Evolutionary conservation across 2,888 invertebrate genomes (phyloP), one percentile per base, ranked within the genome.

Genomic region (Mongoloraphidia duomilia): DNA sequence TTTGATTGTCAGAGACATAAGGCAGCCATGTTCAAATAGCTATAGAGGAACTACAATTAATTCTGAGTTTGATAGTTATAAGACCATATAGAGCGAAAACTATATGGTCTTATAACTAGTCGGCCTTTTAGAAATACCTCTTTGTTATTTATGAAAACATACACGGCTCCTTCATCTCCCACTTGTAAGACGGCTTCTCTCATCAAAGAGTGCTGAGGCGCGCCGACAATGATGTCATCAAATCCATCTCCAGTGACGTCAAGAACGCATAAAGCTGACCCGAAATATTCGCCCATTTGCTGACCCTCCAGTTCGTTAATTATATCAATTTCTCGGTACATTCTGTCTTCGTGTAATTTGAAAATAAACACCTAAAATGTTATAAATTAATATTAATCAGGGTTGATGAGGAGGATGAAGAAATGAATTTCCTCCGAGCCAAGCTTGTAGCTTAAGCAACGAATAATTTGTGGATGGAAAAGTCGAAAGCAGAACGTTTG

Each of bases 271-370:
- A 83, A 59, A 35, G 71, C 67, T 0, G 76, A 70, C 2, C 82
- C 82, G 55, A 80, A 83, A 59, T 81, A 81, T 4, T 78, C 72
- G 0, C 81, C 81, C 13, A 77, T 58, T 54, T 77, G 74, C 0
- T 66, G 64, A 0, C 78, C 78, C 26, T 58, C 55, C 2, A 73
- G 53, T 50, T 65, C 67, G 0, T 42, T 43, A 8, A 12, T 43
- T n/a, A 48, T 42, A 37, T 26, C 14, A 9, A 48, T 26, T 38
- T 48, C 48, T 35, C 38, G 37, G n/a, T 14, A 40, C 8, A 34
- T 11, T 8, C 61, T 60, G 0, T 50, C 48, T 44, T 68, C 69
- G 0, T 64, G 60, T 41, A 69, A 66, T 34, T 66, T 64, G 49
- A 72, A 72, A 13, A 75, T 56, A 1, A 72, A 53, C 0, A 74